Base-by-base conservation (phyloP, 2,113 vertebrate genomes). In the Rhinolophus sinicus region DNA sequence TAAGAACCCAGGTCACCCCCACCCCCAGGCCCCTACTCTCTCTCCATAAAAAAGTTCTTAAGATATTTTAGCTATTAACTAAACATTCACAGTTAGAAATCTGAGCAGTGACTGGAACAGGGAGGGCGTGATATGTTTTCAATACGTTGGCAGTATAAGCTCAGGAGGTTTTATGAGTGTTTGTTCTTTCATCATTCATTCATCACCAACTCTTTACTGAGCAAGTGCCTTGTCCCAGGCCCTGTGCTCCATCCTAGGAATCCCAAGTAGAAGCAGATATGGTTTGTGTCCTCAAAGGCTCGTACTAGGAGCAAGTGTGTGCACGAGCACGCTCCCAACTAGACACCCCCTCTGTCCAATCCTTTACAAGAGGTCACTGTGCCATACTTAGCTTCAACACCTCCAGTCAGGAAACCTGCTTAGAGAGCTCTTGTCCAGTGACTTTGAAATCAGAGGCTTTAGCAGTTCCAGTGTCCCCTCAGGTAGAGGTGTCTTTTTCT, bases 241-340 rank as follows among this genome's bases (percentile, higher is more conserved):
- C 54, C n/a, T 44, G 15, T 38, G 54, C 40, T 94, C 47, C 44
- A 21, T 24, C n/a, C 84, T 38, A 40, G 56, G 47, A 85, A 60
- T 50, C 60, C 50, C 24, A 65, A 9, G 19, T 56, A n/a, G 64
- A 96, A n/a, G 69, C 78, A 56, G 33, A 47, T 13, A 69, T 9
- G 19, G 9, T 24, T 30, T 15, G 0, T 26, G 35, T 33, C 21
- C 72, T 58, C 9, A 58, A 15, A 90, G 52, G 47, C 9, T 78
- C 21, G 62, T 52, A 4, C n/a, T 52, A 75, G 58, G 44, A 72
- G 30, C 0, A 4, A 54, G n/a, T 28, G 56, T 8, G 47, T 65
- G 28, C 10, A 50, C 5, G 6, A 40, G n/a, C 9, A 3, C 4
- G 21, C 3, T 8, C 50, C 28, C 11, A 8, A 30, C 56, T 5